Conservation (phyloP, 1,140 invertebrate species). For the Drosophila pruinosa region DNA sequence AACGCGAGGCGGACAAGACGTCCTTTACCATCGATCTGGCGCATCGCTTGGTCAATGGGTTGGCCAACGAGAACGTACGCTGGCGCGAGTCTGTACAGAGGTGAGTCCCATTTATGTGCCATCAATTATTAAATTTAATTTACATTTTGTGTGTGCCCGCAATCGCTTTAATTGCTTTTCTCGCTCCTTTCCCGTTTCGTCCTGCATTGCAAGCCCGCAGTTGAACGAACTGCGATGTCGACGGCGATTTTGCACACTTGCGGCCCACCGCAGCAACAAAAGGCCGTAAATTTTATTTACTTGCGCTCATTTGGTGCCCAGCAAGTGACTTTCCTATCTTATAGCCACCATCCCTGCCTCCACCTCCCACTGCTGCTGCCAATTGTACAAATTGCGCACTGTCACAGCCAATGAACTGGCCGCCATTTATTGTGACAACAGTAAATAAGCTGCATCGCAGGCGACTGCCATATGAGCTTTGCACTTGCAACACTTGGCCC, state of each 20-base stretch:
- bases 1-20: conserved; percentile 93
- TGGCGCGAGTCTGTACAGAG: conserved; percentile 83
- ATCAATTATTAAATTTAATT: conserved; percentile 82
- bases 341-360: not conserved
- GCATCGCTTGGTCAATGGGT: conserved; percentile 95
- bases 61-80: conserved; percentile 95
- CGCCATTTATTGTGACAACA: conserved; percentile 43
- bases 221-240: conserved; percentile 14
- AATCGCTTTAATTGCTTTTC: conserved; percentile 73
- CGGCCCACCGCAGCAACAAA: conserved; percentile 70
- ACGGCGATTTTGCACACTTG: conserved; percentile 52
- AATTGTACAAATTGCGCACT: conserved; percentile 52
- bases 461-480: conserved; percentile 2
- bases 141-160: conserved; percentile 74
- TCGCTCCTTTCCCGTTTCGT: not conserved
- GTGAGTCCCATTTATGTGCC: conserved; percentile 69
- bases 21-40: conserved; percentile 94
- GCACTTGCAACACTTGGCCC: conserved; percentile 28
- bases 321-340: conserved; percentile 7
- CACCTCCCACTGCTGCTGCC: conserved; percentile 10
- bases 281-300: conserved; percentile 78
- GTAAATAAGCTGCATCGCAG: conserved; percentile 36
- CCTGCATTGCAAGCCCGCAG: not conserved
- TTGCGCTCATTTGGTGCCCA: conserved; percentile 58
- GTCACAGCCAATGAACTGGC: conserved; percentile 52